phyloP scores from a whole-genome alignment of 2,797 vertebrate species.

The Dipus sagitta region DNA sequence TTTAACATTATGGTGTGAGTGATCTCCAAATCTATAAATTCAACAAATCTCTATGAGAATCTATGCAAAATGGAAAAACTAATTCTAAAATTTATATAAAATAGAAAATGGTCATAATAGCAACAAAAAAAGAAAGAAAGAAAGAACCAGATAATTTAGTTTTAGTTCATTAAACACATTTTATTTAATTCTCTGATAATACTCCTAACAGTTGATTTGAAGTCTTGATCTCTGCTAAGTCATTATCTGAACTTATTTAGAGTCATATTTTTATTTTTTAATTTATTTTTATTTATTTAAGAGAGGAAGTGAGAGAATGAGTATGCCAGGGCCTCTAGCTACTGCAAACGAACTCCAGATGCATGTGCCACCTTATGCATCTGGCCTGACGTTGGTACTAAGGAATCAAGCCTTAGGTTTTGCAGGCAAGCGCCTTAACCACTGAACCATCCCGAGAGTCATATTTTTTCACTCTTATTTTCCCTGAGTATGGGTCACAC shows the following conservation, averaged over 20 bases:
- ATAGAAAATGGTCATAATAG: constrained; percentile 8
- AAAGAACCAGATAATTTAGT: constrained; percentile 12
- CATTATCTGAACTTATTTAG: background rate
- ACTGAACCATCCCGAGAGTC: no score
- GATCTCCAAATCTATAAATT: constrained; percentile 7
- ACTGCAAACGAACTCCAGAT: no score
- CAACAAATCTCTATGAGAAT: constrained; percentile 5
- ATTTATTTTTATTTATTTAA: no score
- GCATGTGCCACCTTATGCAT: no score
- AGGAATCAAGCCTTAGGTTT: no score
- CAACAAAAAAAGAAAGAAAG: background rate
- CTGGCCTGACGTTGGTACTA: no score
- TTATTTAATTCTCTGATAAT: constrained; percentile 24
- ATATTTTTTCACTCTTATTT: background rate
- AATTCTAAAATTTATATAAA: background rate
- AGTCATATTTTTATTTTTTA: background rate
- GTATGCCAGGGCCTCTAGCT: no score
- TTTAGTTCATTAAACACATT: constrained; percentile 39
- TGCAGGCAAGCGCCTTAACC: no score
- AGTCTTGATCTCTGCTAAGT: constrained; percentile 11
- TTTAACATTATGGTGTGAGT: background rate
- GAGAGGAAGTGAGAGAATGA: no score
- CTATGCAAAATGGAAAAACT: background rate
- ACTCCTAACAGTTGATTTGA: constrained; percentile 15
- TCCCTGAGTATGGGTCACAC: background rate